phyloP scores from a whole-genome alignment of 2,888 invertebrate genomes.

The Sacculina carcini region DNA sequence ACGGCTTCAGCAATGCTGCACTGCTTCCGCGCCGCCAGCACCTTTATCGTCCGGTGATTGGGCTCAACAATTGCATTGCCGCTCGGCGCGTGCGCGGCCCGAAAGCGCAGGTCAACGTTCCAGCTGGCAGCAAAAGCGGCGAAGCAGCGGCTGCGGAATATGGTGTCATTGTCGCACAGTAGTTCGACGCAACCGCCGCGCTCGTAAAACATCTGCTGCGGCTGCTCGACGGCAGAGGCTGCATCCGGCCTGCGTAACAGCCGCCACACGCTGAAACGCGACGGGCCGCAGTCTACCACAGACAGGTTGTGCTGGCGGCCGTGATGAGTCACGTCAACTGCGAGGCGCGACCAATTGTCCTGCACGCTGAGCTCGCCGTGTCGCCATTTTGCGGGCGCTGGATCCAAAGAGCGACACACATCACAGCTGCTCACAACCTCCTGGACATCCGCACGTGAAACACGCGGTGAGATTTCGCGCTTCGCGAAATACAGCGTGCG shows the following conservation, averaged over 20 bases:
- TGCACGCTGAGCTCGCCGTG: background rate
- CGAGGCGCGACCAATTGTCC: background rate
- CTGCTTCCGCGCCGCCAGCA: background rate
- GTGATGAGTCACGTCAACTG: background rate
- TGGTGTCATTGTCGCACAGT: background rate
- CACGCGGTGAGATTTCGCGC: no score
- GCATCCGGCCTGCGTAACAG: background rate
- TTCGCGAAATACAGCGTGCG: no score
- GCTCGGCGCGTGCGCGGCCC: background rate
- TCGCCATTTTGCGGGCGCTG: background rate
- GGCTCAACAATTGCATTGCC: background rate
- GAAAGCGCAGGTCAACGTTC: background rate
- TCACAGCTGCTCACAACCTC: no score
- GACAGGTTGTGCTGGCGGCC: background rate
- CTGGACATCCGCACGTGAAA: no score
- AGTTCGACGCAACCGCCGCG: background rate
- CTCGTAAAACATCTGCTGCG: background rate
- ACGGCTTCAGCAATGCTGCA: background rate
- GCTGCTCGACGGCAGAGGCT: background rate
- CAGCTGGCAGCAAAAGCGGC: background rate
- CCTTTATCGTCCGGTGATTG: background rate
- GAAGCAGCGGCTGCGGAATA: background rate
- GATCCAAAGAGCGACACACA: background rate
- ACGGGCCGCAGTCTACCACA: conserved; percentile 4
- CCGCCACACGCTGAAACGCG: background rate